phyloP scores from a whole-genome alignment of 2,888 invertebrate genomes.

The Tetrapedia diversipes region DNA sequence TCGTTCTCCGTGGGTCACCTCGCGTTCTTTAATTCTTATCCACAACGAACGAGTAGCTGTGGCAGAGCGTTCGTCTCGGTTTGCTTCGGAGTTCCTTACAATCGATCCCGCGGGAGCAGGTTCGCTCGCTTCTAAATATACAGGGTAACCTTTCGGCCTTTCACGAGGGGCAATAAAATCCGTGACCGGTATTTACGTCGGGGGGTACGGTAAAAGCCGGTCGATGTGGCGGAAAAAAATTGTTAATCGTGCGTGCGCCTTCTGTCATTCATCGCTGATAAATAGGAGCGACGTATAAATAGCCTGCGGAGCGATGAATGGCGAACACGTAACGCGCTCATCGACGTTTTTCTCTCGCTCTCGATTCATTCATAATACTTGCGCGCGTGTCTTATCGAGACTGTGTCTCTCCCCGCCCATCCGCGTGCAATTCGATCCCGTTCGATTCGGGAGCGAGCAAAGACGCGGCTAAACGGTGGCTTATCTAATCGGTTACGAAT shows the following conservation, averaged over 20 bases:
- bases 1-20: not conserved
- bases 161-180: slow-evolving; percentile 24
- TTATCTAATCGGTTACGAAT: too few species aligned
- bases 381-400: slow-evolving; percentile 1
- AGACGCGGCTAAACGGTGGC: too few species aligned
- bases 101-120: slow-evolving; percentile 11
- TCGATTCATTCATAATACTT: slow-evolving; percentile 39
- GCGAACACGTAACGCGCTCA: slow-evolving; percentile 36
- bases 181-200: slow-evolving; percentile 42
- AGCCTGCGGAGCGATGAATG: slow-evolving; percentile 50
- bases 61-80: not conserved
- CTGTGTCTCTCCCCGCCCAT: too few species aligned
- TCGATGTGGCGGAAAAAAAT: slow-evolving; percentile 44
- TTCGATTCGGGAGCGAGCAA: too few species aligned
- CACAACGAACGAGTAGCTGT: not conserved
- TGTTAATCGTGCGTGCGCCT: slow-evolving; percentile 46
- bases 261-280: slow-evolving; percentile 54
- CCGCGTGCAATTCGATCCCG: too few species aligned
- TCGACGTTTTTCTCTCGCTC: slow-evolving; percentile 11
- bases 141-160: slow-evolving; percentile 43
- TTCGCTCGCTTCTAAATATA: slow-evolving; percentile 40
- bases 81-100: not conserved
- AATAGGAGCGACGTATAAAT: slow-evolving; percentile 51
- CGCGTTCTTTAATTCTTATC: not conserved
- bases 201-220: not conserved